Conservation (phyloP, 2,113 vertebrate species). For the Sminthopsis crassicaudata region DNA sequence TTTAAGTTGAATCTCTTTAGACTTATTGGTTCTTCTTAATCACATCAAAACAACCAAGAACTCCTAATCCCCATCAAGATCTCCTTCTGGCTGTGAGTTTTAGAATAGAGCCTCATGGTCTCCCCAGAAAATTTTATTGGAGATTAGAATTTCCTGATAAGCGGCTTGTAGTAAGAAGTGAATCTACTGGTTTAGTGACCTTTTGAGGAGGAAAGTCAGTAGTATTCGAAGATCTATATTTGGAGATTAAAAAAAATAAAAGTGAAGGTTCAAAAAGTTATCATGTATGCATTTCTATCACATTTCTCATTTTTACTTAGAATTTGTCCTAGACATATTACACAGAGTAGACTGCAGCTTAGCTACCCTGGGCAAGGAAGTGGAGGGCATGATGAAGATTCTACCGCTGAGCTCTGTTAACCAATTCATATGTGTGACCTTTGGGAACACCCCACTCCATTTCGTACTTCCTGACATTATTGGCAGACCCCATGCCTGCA, state of each 20-base stretch:
- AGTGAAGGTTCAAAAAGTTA: not conserved
- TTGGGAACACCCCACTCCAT: not conserved
- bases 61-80: not conserved
- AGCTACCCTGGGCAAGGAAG: not conserved
- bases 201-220: not conserved
- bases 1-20: not conserved
- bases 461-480: not conserved
- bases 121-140: not conserved
- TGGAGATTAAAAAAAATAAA: not conserved
- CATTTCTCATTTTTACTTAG: not conserved
- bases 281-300: not conserved
- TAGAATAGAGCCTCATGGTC: not conserved
- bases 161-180: not conserved
- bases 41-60: not conserved
- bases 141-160: not conserved
- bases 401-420: not conserved
- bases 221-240: not conserved
- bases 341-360: not conserved
- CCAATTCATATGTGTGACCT: not conserved
- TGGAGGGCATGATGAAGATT: not conserved
- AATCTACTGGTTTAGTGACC: not conserved
- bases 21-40: not conserved
- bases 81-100: not conserved
- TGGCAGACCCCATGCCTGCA: not conserved
- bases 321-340: not conserved